Evolutionary conservation across 1,140 invertebrate species (phyloP).

Genomic region (Halesus radiatus): DNA sequence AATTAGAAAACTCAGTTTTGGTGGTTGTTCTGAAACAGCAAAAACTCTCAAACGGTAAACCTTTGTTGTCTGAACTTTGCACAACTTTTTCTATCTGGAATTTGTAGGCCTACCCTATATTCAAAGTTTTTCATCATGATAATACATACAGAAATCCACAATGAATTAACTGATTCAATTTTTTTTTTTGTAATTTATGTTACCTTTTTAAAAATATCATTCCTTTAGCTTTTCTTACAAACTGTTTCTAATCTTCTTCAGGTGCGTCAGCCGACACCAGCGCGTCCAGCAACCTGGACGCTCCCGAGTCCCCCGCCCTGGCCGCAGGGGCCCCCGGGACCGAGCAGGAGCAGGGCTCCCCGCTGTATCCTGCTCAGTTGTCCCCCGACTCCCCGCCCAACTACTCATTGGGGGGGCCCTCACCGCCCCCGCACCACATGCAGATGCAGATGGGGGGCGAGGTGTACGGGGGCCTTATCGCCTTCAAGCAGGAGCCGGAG

Average conservation of each 20-base stretch:
- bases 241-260: conserved; percentile 15
- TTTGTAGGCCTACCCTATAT: no score
- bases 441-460: conserved; percentile 32
- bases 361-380: conserved; percentile 17
- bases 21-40: no score
- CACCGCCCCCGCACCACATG: conserved; percentile 36
- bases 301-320: conserved; percentile 32
- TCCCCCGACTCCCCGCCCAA: conserved; percentile 26
- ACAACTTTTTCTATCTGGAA: no score
- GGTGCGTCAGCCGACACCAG: conserved; percentile 49
- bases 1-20: no score
- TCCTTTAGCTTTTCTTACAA: not conserved
- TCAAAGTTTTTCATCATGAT: no score
- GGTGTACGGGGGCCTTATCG: conserved; percentile 35
- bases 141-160: no score
- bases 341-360: conserved; percentile 5
- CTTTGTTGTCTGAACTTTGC: no score
- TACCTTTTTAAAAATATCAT: no score
- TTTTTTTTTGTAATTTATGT: no score
- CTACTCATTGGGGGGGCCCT: conserved; percentile 21
- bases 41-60: no score
- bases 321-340: not conserved
- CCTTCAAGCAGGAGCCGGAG: conserved; percentile 55
- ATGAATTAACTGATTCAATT: no score
- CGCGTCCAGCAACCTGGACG: conserved; percentile 38